Evolutionary conservation across 2,113 vertebrate species (phyloP), one percentile per base, ranked within the genome.

Genomic region (Thymallus thymallus): DNA sequence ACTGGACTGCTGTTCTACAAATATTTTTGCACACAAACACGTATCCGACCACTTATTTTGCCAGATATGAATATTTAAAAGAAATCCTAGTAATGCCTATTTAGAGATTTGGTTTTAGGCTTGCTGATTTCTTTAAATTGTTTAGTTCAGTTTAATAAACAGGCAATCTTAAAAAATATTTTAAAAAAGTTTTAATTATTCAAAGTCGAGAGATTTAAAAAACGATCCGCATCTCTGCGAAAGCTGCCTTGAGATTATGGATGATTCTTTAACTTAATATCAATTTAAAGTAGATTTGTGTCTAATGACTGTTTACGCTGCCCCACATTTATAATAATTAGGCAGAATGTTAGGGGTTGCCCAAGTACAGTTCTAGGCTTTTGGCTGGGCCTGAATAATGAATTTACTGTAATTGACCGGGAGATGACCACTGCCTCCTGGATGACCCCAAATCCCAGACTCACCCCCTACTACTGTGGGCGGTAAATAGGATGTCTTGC

Each of bases 261-360:
- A 92, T 90, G 88, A 91, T 91, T 93, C 89, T 91, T 93, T 92
- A 92, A 93, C 90, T 91, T 93, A 93, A 94, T 93, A 90, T 90
- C 91, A 90, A 93, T 94, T 94, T 93, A 92, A 93, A 94, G 93
- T 92, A 91, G 92, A 93, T 93, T 91, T 92, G 92, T 93, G 91
- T 92, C 86, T 94, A 94, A 93, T 91, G 91, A 93, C 92, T 93
- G 93, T 93, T 94, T 94, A 92, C 90, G 92, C 93, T 91, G 88
- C 94, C 93, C 92, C 90, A 94, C 95, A 95, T 97, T 96, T 96
- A 95, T 96, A 96, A 96, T 95, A 96, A 97, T 98, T 96, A 97
- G 93, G 93, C 94, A 93, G 35, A 93, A 95, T 94, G 94, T 96
- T 95, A 90, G 94, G 86, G 83, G 88, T 65, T 13, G 10, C 84